These are phyloP conservation scores for Drosophila micromelanica DNA, from an alignment of 1,140 invertebrate genomes.

Conservation along the genomic window DNA sequence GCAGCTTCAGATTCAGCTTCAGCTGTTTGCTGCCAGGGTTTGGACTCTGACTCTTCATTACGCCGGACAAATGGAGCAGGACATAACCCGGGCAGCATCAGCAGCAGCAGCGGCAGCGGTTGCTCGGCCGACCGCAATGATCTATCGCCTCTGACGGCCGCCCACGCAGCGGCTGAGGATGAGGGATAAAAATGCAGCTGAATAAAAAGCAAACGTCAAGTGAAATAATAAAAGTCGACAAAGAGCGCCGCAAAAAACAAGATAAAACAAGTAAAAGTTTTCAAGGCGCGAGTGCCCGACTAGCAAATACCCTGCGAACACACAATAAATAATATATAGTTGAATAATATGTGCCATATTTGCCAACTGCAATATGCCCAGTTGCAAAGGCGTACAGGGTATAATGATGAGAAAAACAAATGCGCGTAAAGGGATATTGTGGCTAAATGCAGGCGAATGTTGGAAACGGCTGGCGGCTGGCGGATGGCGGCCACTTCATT, in stretches of 20 bases:
- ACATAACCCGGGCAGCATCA: conserved; percentile 20
- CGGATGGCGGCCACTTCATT: conserved; percentile 68
- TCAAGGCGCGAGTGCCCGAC: too few species aligned
- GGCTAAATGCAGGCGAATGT: conserved; percentile 56
- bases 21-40: conserved; percentile 17
- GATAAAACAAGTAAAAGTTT: neutral
- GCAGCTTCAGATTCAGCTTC: conserved; percentile 7
- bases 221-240: conserved; percentile 69
- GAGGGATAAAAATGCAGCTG: conserved; percentile 45
- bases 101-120: neutral
- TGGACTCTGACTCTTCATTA: conserved; percentile 40
- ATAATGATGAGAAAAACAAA: conserved; percentile 39
- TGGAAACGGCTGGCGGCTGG: conserved; percentile 12
- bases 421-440: conserved; percentile 68
- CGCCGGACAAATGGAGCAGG: conserved; percentile 36
- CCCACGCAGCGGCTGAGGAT: conserved; percentile 1
- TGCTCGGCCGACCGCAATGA: conserved; percentile 70
- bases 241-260: conserved; percentile 31
- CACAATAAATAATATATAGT: too few species aligned
- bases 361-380: too few species aligned
- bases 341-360: too few species aligned
- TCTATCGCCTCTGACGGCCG: conserved; percentile 62
- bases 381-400: neutral
- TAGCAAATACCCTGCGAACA: too few species aligned
- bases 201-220: conserved; percentile 51